Evolutionary conservation across 2,888 invertebrate species (phyloP).

Genomic region (Drosophila seclusa): DNA sequence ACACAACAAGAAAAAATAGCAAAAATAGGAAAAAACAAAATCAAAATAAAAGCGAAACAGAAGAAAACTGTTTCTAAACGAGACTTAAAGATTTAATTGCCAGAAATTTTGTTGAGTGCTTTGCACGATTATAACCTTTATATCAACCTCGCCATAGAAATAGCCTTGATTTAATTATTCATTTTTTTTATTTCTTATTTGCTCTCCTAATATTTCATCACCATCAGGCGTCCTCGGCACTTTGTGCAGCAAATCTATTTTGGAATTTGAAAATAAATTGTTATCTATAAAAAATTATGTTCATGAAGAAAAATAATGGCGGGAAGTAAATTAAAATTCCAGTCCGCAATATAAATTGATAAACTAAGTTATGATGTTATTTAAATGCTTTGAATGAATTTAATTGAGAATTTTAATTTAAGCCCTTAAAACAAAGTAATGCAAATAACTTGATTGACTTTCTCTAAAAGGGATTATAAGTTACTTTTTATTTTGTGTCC

Average conservation of each 20-base stretch:
- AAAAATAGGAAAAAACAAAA: neutral
- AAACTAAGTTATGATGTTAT: neutral
- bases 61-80: conserved; percentile 70
- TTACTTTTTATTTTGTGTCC: neutral
- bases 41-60: conserved; percentile 8
- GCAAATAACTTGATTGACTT: neutral
- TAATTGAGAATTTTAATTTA: neutral
- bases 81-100: conserved; percentile 81
- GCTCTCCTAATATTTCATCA: neutral
- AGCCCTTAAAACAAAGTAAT: neutral
- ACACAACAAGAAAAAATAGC: conserved; percentile 5
- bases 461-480: neutral
- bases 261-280: neutral
- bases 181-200: neutral
- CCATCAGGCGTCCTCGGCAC: neutral
- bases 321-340: neutral
- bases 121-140: conserved; percentile 55
- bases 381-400: neutral
- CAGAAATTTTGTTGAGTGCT: conserved; percentile 67
- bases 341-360: neutral
- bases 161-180: conserved; percentile 34
- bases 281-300: neutral
- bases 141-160: conserved; percentile 6
- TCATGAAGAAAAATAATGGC: neutral
- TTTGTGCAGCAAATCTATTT: neutral